Conservation (phyloP, 2,888 invertebrate genomes). For the Microdon myrmicae region DNA sequence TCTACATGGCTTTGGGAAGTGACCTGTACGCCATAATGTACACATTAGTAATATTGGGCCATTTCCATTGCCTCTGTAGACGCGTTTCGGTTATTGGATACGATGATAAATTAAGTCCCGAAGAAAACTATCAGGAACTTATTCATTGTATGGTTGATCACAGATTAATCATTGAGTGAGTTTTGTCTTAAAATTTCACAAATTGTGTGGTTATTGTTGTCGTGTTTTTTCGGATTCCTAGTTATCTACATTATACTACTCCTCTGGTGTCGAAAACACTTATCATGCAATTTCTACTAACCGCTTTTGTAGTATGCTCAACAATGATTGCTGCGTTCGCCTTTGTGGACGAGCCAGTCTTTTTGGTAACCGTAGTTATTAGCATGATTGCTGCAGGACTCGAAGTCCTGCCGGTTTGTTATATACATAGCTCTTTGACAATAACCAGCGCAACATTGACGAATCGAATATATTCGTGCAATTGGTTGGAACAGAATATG, state of each 20-base stretch:
- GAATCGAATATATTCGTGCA: slow-evolving; percentile 54
- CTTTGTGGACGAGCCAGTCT: slow-evolving; percentile 34
- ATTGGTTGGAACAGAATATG: slow-evolving; percentile 55
- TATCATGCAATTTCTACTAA: slow-evolving; percentile 53
- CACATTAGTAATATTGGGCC: slow-evolving; percentile 49
- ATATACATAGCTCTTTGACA: too few species aligned
- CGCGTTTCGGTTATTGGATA: slow-evolving; percentile 53
- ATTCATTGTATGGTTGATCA: slow-evolving; percentile 53
- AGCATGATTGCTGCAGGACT: slow-evolving; percentile 47
- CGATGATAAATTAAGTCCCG: neutral
- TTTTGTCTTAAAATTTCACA: neutral
- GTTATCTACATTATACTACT: slow-evolving; percentile 53
- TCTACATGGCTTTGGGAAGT: slow-evolving; percentile 40
- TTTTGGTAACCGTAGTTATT: slow-evolving; percentile 31
- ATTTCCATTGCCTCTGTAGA: slow-evolving; percentile 45
- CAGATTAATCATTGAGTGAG: slow-evolving; percentile 53
- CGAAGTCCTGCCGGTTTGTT: slow-evolving; percentile 53
- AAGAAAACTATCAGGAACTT: slow-evolving; percentile 53
- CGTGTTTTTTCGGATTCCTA: too few species aligned
- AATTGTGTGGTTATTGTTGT: too few species aligned
- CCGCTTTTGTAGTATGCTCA: slow-evolving; percentile 52
- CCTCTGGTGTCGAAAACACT: slow-evolving; percentile 53
- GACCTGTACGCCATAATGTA: slow-evolving; percentile 53
- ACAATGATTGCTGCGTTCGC: slow-evolving; percentile 50
- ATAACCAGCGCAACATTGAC: slow-evolving; percentile 52